Conservation (phyloP, 2,797 vertebrate species). For the Myripristis murdjan region DNA sequence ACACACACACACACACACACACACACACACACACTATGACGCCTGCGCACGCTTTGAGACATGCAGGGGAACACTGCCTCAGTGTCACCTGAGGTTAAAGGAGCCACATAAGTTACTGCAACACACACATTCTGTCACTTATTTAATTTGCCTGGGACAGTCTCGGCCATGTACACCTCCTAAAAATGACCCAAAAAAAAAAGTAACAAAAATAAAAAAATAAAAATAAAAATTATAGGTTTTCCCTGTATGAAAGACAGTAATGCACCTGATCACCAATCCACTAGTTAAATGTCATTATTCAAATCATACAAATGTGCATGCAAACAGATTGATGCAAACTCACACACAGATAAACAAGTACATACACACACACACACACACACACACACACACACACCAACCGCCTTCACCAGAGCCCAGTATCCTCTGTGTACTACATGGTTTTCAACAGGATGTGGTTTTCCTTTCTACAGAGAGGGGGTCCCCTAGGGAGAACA, state of each 20-base stretch:
- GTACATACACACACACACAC: not conserved
- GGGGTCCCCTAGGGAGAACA: not conserved
- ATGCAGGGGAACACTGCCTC: not conserved
- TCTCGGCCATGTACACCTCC: too few relatives aligned
- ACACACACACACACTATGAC: too few relatives aligned
- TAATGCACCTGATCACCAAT: too few relatives aligned
- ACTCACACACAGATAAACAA: not conserved
- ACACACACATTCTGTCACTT: too few relatives aligned
- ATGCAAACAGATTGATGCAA: not conserved
- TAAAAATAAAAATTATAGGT: too few relatives aligned
- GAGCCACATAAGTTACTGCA: too few relatives aligned
- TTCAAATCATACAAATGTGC: too few relatives aligned
- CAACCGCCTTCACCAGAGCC: conserved; percentile 32
- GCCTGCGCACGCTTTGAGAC: not conserved
- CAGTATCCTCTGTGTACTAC: conserved; percentile 37
- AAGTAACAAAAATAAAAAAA: too few relatives aligned
- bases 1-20: conserved; percentile 1
- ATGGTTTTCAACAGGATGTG: conserved; percentile 75
- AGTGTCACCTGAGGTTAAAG: not conserved
- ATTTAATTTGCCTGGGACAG: too few relatives aligned
- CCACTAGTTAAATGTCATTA: too few relatives aligned
- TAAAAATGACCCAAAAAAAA: too few relatives aligned
- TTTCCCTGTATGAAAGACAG: too few relatives aligned
- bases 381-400: not conserved
- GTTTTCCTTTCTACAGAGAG: conserved; percentile 41